Evolutionary conservation across 35 echinoderm and acorn worm genomes (phyloP), one percentile per base, ranked within the genome.

Genomic region (Diadema setosum): DNA sequence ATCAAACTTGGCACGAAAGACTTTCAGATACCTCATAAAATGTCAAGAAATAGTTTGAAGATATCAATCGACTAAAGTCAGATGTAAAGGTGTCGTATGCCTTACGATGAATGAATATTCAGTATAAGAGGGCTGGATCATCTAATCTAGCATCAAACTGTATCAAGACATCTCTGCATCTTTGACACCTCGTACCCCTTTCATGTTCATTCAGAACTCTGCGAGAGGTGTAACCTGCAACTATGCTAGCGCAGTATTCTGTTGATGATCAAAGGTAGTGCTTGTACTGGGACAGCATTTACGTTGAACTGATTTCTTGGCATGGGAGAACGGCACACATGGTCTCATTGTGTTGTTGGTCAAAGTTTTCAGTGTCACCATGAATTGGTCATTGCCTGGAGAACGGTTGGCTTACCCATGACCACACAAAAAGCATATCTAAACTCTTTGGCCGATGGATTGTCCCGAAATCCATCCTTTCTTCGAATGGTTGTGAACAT

Each of bases 381-480:
- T 50, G 42, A 81, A 87, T 29, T 70, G 45, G 42, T 80, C 85
- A 32, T 34, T 81, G 29, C 76, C 40, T 0, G 37, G 11, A 5
- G 67, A 86, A 44, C 9, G 85, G 58, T 20, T 31, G 17, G 31
- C 18, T 67, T 45, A 91, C 58, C n/a, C 60, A 85, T 73, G 25
- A 75, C 89, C 81, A 58, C 56, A n/a, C 65, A 46, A 21, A 91
- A 85, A 27, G 82, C 42, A 55, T 39, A 91, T 33, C 82, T 30
- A 33, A 91, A 91, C 48, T 91, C 81, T 18, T 85, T 91, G 35
- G 81, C 32, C 3, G 82, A 85, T 41, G 89, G 89, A 50, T 91
- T 91, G 17, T 91, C 89, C 29, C 82, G 65, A 74, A 85, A 91
- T 35, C 89, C 45, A 12, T 65, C 86, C 58, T 86, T 91, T 74